A percentile compares a stretch with the other conserved stretches of the same genome.
Conservation (phyloP, 1,140 invertebrate genomes). For the Calosoma granatense region DNA sequence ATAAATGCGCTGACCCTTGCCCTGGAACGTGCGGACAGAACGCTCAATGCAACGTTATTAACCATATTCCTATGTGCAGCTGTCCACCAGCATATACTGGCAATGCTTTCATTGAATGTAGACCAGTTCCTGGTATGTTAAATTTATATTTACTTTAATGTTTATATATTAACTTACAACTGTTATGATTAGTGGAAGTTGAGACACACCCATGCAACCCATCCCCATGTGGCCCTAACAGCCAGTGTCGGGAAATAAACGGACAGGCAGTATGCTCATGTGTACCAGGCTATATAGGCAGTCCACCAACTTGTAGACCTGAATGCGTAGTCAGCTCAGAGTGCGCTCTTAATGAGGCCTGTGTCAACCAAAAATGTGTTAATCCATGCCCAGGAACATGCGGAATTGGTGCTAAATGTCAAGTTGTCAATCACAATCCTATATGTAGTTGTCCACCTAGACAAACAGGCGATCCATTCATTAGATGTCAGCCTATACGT, state of each 20-base stretch:
- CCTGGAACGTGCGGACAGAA: constrained; percentile 57
- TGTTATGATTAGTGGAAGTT: constrained; percentile 13
- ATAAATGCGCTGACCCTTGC: constrained; percentile 61
- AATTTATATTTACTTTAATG: constrained; percentile 6
- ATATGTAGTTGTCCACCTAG: constrained; percentile 50
- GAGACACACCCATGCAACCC: constrained; percentile 38
- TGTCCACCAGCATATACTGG: constrained; percentile 56
- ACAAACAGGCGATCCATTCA: constrained; percentile 53
- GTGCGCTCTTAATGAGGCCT: constrained; percentile 43
- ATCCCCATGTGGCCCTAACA: constrained; percentile 50
- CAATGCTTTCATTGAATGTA: constrained; percentile 60
- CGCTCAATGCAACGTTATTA: constrained; percentile 60
- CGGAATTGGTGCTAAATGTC: constrained; percentile 49
- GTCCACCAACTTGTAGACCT: constrained; percentile 48
- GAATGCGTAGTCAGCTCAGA: constrained; percentile 49
- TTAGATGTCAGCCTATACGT: constrained; percentile 43
- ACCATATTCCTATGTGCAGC: constrained; percentile 62
- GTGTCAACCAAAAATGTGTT: constrained; percentile 49
- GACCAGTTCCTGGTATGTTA: constrained; percentile 38
- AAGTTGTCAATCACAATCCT: constrained; percentile 52
- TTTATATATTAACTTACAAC: neutral
- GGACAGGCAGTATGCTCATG: constrained; percentile 51
- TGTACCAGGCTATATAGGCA: constrained; percentile 48
- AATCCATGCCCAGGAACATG: constrained; percentile 53
- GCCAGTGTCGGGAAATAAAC: constrained; percentile 47